Conservation (phyloP, 2,888 invertebrate species). For the Leptinotarsa juncta region DNA sequence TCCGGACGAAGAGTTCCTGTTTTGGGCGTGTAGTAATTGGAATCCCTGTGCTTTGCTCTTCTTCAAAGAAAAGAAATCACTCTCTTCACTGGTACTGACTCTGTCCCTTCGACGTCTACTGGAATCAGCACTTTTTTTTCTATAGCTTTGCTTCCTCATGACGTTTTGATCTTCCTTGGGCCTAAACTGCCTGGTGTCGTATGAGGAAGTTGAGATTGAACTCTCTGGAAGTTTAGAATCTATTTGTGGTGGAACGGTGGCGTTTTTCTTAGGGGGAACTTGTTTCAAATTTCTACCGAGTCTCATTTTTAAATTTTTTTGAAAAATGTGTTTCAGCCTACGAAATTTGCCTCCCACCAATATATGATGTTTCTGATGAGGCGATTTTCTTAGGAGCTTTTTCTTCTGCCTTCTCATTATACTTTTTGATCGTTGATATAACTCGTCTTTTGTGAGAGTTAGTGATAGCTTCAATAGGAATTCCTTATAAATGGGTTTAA, state of each 20-base stretch:
- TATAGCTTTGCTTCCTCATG: constrained; percentile 55
- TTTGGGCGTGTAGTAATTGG: constrained; percentile 52
- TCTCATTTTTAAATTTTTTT: constrained; percentile 68
- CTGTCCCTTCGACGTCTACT: constrained; percentile 49
- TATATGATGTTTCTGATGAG: constrained; percentile 53
- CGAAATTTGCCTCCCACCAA: constrained; percentile 60
- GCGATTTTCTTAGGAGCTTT: constrained; percentile 70
- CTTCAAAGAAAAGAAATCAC: constrained; percentile 65
- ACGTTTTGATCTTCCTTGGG: constrained; percentile 68
- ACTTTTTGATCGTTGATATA: constrained; percentile 88
- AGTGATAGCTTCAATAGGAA: constrained; percentile 88
- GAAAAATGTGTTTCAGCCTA: constrained; percentile 68
- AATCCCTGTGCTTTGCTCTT: constrained; percentile 57
- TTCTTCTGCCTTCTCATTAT: constrained; percentile 89
- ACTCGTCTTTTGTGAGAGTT: constrained; percentile 90
- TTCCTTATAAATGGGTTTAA: constrained; percentile 92
- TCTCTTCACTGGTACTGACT: constrained; percentile 65
- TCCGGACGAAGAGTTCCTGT: constrained; percentile 68
- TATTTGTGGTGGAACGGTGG: constrained; percentile 25
- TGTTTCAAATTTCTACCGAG: constrained; percentile 47
- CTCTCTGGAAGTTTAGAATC: constrained; percentile 67
- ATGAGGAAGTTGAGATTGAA: constrained; percentile 73
- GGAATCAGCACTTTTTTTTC: constrained; percentile 52
- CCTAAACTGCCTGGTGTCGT: constrained; percentile 72
- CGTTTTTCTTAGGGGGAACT: constrained; percentile 14